phyloP scores from a whole-genome alignment of 1,140 invertebrate genomes.

The Drosophila micromelanica region DNA sequence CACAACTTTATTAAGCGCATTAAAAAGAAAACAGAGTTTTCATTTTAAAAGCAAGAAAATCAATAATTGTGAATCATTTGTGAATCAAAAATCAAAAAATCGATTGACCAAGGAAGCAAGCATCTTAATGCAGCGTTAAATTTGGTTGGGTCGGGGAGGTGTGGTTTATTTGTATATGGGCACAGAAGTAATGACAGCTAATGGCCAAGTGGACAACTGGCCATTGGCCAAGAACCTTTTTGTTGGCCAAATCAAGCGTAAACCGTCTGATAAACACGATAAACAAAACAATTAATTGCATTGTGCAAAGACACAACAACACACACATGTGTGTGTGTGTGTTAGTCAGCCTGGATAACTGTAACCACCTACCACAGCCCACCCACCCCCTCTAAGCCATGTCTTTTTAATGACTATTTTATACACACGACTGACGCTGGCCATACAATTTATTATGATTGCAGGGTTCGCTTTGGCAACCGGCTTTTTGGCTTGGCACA shows the following conservation, averaged over 20 bases:
- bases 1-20: too few species aligned
- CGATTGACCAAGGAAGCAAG: conserved; percentile 30
- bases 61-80: too few species aligned
- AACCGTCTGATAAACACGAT: conserved; percentile 75
- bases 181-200: conserved; percentile 53
- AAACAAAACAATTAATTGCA: conserved; percentile 83
- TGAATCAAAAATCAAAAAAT: conserved; percentile 23
- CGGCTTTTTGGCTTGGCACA: conserved; percentile 25
- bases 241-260: conserved; percentile 71
- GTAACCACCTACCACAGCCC: conserved; percentile 4
- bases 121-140: background rate
- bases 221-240: conserved; percentile 32
- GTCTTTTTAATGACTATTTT: conserved; percentile 79
- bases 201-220: conserved; percentile 26
- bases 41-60: too few species aligned
- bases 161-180: conserved; percentile 3
- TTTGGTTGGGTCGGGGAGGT: background rate
- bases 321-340: conserved; percentile 1
- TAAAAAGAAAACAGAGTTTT: too few species aligned
- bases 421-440: conserved; percentile 77
- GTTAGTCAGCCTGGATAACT: background rate
- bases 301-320: conserved; percentile 43
- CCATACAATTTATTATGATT: conserved; percentile 75
- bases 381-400: background rate
- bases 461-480: conserved; percentile 24